Percentiles rank a stretch among this genome's conserved stretches.
Conservation (phyloP, 2,113 vertebrate genomes). For the Eleginops maclovinus region DNA sequence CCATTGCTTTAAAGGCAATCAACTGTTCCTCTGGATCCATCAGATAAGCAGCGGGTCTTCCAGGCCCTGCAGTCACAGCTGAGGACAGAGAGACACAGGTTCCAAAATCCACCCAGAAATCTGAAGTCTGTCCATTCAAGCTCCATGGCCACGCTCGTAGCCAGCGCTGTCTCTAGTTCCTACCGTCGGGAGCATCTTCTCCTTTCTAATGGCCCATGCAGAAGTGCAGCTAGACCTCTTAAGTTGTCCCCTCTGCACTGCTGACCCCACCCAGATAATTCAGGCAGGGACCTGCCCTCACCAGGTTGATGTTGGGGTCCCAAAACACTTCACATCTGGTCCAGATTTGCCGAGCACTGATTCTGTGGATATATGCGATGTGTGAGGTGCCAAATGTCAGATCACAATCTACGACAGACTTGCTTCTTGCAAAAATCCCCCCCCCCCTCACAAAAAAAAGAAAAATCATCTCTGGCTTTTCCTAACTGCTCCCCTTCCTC, state of each 20-base stretch:
- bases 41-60: constrained; percentile 74
- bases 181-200: constrained; percentile 61
- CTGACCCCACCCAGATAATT: constrained; percentile 71
- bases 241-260: constrained; percentile 48
- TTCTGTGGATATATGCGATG: constrained; percentile 40
- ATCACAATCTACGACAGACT: constrained; percentile 64
- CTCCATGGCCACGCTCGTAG: background rate
- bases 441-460: too few species aligned
- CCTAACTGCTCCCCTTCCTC: constrained; percentile 49
- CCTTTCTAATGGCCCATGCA: constrained; percentile 50
- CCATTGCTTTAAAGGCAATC: constrained; percentile 83
- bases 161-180: constrained; percentile 3
- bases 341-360: constrained; percentile 59
- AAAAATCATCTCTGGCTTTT: constrained; percentile 46
- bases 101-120: constrained; percentile 29
- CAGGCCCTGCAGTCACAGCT: constrained; percentile 60
- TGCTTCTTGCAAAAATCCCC: constrained; percentile 57
- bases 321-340: constrained; percentile 74
- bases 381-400: constrained; percentile 61
- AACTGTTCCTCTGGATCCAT: constrained; percentile 78
- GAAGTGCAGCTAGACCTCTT: constrained; percentile 53
- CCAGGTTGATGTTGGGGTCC: constrained; percentile 70
- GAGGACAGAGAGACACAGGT: constrained; percentile 18
- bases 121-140: constrained; percentile 5
- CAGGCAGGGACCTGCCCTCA: constrained; percentile 54